These are phyloP conservation scores for Xestoiulus laeticollis DNA, from an alignment of 2,888 invertebrate species.

Conservation along the genomic window DNA sequence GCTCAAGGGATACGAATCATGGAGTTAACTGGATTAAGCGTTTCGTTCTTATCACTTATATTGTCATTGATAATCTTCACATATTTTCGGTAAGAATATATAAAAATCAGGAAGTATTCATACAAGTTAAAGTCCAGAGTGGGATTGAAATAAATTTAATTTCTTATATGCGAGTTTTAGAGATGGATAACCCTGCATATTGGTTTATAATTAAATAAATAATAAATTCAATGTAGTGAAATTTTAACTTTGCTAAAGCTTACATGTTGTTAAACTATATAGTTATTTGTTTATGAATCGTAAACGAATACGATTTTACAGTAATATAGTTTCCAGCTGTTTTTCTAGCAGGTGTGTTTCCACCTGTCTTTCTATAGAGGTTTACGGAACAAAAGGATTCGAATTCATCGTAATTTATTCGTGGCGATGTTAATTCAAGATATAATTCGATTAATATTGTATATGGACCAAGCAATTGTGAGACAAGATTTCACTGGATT, in stretches of 20 bases:
- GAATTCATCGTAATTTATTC: slow-evolving; percentile 86
- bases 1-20: slow-evolving; percentile 41
- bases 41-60: slow-evolving; percentile 22
- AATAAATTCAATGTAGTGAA: too few species aligned
- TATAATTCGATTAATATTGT: slow-evolving; percentile 75
- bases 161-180: too few species aligned
- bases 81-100: slow-evolving; percentile 12
- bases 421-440: slow-evolving; percentile 82
- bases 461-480: slow-evolving; percentile 74
- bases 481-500: slow-evolving; percentile 58
- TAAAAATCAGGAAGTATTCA: too few species aligned
- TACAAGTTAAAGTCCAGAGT: too few species aligned
- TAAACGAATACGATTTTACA: too few species aligned
- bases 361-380: slow-evolving; percentile 57
- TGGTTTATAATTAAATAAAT: too few species aligned
- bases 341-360: not conserved
- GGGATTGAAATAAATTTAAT: too few species aligned
- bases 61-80: not conserved
- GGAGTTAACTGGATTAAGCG: slow-evolving; percentile 42
- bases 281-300: too few species aligned
- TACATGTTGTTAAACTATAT: too few species aligned
- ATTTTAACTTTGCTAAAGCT: too few species aligned
- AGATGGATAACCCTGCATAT: too few species aligned
- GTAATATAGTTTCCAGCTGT: too few species aligned
- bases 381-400: slow-evolving; percentile 81